Evolutionary conservation across 2,797 vertebrate genomes (phyloP), one percentile per base, ranked within the genome.

Genomic region (Molossus alvarezi): DNA sequence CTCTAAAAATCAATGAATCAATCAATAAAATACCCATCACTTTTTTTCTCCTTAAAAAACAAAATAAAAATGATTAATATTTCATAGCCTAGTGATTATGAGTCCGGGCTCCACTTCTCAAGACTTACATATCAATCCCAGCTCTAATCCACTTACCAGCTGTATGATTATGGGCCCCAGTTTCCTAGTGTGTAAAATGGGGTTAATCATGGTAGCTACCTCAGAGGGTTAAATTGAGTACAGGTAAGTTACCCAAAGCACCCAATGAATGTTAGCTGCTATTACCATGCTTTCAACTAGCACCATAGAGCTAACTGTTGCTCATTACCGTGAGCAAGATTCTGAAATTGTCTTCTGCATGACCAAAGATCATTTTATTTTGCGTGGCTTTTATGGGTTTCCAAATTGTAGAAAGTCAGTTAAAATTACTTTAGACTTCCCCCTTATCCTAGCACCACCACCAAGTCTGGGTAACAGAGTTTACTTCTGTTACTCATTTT

Each of bases 401-500:
- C 33, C 7, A 18, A 91, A 81, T 13, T 27, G 53, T 71, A 71
- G 29, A 76, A 81, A 91, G 64, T 91, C 67, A 91, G 1, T 88
- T 93, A 88, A 67, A 67, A 20, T 51, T 62, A n/a, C 15, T 45
- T 33, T 17, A 84, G 55, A 41, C 94, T 58, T 33, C 14, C 20
- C 15, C 33, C 65, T n/a, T 11, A 21, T 1, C 10, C 2, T 27
- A 71, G 25, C 33, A 33, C 62, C 20, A 62, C 27, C 60, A 73
- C 37, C 53, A 57, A 1, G 75, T 76, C 29, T 81, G 41, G 87
- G 14, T 77, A 45, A 67, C 21, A 67, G 21, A 45, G 41, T 41
- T 79, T 55, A 71, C 53, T 90, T 89, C 27, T 87, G 10, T 71
- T 80, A 64, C 79, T 25, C 41, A 45, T 65, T 72, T 93, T 65